A percentile compares a stretch with the other conserved stretches of the same genome.
phyloP scores from a whole-genome alignment of 2,888 invertebrate genomes.

The Gerris lacustris region DNA sequence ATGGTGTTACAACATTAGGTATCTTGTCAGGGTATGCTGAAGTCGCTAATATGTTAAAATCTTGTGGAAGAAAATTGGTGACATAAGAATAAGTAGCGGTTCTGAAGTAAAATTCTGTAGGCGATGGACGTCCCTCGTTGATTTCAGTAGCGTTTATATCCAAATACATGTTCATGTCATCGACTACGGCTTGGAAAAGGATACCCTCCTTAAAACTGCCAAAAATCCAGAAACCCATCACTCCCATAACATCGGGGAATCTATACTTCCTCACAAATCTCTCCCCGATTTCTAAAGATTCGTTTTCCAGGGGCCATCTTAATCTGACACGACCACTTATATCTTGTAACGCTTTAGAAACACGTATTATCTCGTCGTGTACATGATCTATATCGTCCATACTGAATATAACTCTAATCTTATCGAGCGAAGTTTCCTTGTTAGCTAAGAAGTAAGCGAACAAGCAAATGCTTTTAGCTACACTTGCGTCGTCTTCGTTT shows the following conservation, averaged over 20 bases:
- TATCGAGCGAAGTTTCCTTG: neutral
- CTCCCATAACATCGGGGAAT: slow-evolving; percentile 7
- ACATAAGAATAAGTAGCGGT: neutral
- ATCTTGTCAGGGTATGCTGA: slow-evolving; percentile 3
- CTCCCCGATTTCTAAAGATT: slow-evolving; percentile 3
- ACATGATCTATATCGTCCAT: neutral
- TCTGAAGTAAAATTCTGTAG: neutral
- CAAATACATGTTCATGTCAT: neutral
- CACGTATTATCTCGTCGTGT: neutral
- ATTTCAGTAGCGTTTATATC: slow-evolving; percentile 9
- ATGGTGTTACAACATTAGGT: slow-evolving; percentile 6
- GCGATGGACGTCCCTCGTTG: neutral
- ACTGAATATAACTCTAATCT: neutral
- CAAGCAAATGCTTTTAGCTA: neutral
- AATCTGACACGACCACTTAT: neutral
- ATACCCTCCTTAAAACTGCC: neutral
- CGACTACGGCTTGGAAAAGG: neutral
- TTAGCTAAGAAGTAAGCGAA: neutral
- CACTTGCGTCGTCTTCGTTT: neutral
- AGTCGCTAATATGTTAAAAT: neutral
- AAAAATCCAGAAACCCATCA: slow-evolving; percentile 5
- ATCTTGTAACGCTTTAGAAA: slow-evolving; percentile 4
- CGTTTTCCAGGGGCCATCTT: neutral
- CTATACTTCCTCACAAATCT: neutral
- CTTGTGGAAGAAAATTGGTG: neutral